Conservation (phyloP, 1,140 invertebrate genomes). For the Grapholita molesta region DNA sequence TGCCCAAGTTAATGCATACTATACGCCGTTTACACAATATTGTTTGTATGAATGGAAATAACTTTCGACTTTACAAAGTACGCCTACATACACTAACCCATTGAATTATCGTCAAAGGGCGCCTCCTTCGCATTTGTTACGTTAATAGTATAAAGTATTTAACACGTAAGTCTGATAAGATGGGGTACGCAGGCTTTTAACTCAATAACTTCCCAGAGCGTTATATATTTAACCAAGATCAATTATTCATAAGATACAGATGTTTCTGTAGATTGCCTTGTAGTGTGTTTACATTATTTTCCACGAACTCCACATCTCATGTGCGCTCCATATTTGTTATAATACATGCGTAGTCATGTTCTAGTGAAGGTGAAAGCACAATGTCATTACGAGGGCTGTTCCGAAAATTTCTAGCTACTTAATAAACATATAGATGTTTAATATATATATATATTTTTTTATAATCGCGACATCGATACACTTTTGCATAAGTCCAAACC, state of each 20-base stretch:
- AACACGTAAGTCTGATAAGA: neutral
- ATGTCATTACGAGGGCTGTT: neutral
- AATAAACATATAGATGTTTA: no score
- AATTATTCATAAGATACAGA: neutral
- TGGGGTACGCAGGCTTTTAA: neutral
- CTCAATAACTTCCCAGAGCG: neutral
- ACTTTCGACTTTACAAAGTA: neutral
- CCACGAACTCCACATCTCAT: neutral
- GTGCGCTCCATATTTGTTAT: neutral
- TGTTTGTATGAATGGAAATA: neutral
- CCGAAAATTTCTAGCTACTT: no score
- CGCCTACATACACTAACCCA: constrained; percentile 5
- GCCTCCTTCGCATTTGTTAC: neutral
- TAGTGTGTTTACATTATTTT: neutral
- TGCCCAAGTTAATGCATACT: neutral
- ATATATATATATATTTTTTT: no score
- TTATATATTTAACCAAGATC: neutral
- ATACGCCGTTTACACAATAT: neutral
- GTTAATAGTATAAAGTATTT: neutral
- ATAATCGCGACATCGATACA: no score
- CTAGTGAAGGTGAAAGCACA: neutral
- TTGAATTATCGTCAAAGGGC: neutral
- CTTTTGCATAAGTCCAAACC: no score
- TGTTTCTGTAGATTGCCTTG: neutral
- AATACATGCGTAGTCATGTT: neutral